Percentiles rank a stretch among this genome's conserved stretches.
These are phyloP conservation scores for Trachops cirrhosus DNA, from an alignment of 2,797 vertebrate genomes.

Conservation along the genomic window DNA sequence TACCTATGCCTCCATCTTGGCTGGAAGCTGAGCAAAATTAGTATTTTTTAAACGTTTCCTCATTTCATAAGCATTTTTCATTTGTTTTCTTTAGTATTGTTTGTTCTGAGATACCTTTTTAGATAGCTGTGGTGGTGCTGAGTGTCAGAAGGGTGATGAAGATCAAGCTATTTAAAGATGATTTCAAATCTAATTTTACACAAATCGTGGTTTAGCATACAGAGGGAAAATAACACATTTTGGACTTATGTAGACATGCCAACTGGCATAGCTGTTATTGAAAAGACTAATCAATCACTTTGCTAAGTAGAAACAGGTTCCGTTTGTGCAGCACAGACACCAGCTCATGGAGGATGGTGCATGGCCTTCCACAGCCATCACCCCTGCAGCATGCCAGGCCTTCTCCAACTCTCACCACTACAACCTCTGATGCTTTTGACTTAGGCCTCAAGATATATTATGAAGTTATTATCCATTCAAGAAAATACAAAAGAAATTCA, in stretches of 20 bases:
- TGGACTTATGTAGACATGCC: background rate
- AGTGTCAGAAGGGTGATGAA: background rate
- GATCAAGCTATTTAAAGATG: background rate
- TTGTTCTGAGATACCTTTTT: background rate
- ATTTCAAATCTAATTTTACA: constrained; percentile 5
- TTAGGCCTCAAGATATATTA: background rate
- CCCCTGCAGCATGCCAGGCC: background rate
- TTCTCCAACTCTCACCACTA: background rate
- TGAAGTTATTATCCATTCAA: background rate
- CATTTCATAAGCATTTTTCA: background rate
- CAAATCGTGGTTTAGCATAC: background rate
- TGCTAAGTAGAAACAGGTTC: background rate
- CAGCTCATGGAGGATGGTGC: background rate
- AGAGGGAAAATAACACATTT: background rate
- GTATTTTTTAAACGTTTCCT: background rate
- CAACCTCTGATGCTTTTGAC: background rate
- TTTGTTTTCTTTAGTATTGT: background rate
- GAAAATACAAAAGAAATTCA: background rate
- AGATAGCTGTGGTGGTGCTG: background rate
- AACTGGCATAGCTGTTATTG: background rate
- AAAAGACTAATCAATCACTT: background rate
- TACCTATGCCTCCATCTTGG: no score
- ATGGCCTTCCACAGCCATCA: background rate
- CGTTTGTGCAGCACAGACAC: fast-evolving
- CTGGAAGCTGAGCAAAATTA: no score